Conservation (phyloP, 2,113 vertebrate species). For the Cavia porcellus region DNA sequence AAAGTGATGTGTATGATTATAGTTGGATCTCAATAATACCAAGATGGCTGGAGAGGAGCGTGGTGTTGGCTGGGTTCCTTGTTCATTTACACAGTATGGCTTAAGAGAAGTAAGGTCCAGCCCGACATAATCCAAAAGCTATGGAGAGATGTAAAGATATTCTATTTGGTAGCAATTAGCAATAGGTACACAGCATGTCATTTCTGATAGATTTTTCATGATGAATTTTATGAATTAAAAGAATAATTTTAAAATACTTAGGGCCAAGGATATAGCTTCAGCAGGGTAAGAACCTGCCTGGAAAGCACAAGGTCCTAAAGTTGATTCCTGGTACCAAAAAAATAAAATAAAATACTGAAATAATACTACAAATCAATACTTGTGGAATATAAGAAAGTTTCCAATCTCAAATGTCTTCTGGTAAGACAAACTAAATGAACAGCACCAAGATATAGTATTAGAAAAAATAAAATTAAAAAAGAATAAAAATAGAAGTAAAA, state of each 20-base stretch:
- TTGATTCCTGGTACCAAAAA: too few relatives aligned
- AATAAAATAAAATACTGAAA: background rate
- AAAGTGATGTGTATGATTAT: background rate
- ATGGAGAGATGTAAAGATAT: background rate
- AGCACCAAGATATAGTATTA: background rate
- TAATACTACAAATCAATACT: background rate
- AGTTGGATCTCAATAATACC: background rate
- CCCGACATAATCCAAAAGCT: background rate
- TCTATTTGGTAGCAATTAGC: background rate
- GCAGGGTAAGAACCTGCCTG: too few relatives aligned
- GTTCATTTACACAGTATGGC: background rate
- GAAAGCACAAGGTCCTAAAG: too few relatives aligned
- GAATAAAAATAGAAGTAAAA: constrained; percentile 19
- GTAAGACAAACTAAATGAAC: background rate
- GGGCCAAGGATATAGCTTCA: too few relatives aligned
- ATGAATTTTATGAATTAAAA: background rate
- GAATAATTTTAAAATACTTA: background rate
- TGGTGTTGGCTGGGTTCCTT: background rate
- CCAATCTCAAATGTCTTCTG: background rate
- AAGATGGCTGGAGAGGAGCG: background rate
- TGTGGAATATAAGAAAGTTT: background rate
- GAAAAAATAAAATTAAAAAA: background rate
- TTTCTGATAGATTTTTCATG: background rate
- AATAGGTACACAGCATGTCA: background rate
- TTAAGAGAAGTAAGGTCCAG: background rate